A percentile compares a stretch with the other conserved stretches of the same genome.
Evolutionary conservation across 1,140 invertebrate genomes (phyloP).

Genomic region (Orussus abietinus): DNA sequence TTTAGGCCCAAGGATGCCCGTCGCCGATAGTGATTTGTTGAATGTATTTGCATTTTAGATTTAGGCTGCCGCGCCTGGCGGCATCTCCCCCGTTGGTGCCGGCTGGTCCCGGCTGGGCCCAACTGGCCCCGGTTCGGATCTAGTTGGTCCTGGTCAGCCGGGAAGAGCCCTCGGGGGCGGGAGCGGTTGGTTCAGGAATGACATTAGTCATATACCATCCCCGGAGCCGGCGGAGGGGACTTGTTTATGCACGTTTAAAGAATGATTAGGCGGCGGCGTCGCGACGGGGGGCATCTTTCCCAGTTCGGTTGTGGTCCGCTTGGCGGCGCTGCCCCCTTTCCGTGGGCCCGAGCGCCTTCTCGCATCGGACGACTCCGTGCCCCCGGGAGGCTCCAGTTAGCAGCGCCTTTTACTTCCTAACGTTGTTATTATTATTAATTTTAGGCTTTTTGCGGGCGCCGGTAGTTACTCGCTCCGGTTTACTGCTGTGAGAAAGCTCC

Average conservation of each 20-base stretch:
- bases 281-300: slow-evolving; percentile 38
- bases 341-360: not conserved
- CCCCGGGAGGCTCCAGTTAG: slow-evolving; percentile 31
- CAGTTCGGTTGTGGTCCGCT: too few species aligned
- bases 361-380: slow-evolving; percentile 10
- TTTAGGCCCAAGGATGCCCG: slow-evolving; percentile 49
- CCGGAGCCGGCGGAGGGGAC: slow-evolving; percentile 30
- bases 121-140: too few species aligned
- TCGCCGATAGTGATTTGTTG: slow-evolving; percentile 54
- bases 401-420: slow-evolving; percentile 33
- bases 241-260: slow-evolving; percentile 55
- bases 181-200: slow-evolving; percentile 39
- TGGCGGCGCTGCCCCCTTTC: slow-evolving; percentile 27
- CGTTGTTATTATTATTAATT: slow-evolving; percentile 43
- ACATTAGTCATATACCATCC: slow-evolving; percentile 49
- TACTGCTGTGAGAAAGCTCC: slow-evolving; percentile 37
- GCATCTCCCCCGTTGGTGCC: slow-evolving; percentile 1
- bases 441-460: slow-evolving; percentile 29
- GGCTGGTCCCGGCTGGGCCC: slow-evolving; percentile 9
- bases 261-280: slow-evolving; percentile 52
- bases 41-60: slow-evolving; percentile 54
- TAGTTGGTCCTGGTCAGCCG: too few species aligned
- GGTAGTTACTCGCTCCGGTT: slow-evolving; percentile 32
- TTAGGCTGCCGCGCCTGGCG: slow-evolving; percentile 44
- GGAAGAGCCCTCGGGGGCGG: too few species aligned